These are phyloP conservation scores for Spodoptera littoralis DNA, from an alignment of 2,888 invertebrate genomes.

Conservation along the genomic window DNA sequence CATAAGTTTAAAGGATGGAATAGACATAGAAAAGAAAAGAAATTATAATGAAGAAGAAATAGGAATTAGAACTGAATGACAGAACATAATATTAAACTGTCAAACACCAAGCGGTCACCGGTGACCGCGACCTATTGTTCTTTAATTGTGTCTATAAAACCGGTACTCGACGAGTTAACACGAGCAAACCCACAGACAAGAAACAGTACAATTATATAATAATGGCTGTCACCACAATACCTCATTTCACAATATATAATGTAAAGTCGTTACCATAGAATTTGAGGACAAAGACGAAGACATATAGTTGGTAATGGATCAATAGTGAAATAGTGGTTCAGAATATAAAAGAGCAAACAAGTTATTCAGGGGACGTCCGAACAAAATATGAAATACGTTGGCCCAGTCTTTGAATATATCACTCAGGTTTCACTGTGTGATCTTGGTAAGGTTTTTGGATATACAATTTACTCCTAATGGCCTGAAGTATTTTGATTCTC, in stretches of 20 bases:
- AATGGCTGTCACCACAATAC: not conserved
- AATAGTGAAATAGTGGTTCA: slow-evolving; percentile 47
- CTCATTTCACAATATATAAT: not conserved
- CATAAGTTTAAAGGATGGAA: too few species aligned
- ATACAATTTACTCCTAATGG: not conserved
- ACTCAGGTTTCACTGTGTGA: slow-evolving; percentile 10
- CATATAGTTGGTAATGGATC: slow-evolving; percentile 57
- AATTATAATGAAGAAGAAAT: too few species aligned
- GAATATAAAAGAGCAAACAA: slow-evolving; percentile 58
- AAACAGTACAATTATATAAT: not conserved
- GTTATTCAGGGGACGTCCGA: slow-evolving; percentile 41
- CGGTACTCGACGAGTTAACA: too few species aligned
- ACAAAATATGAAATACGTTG: slow-evolving; percentile 49
- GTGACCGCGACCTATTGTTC: too few species aligned
- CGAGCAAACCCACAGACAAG: slow-evolving; percentile 6
- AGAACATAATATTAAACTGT: too few species aligned
- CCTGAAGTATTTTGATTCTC: too few species aligned
- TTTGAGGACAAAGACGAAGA: slow-evolving; percentile 35
- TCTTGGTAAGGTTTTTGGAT: not conserved
- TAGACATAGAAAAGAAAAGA: too few species aligned
- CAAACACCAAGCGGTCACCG: too few species aligned
- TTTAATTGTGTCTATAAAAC: too few species aligned
- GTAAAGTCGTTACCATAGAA: slow-evolving; percentile 34
- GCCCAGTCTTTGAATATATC: slow-evolving; percentile 36
- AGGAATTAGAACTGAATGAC: too few species aligned